A percentile compares a stretch with the other conserved stretches of the same genome.
Conservation (phyloP, 2,113 vertebrate genomes). For the Oryctolagus cuniculus region DNA sequence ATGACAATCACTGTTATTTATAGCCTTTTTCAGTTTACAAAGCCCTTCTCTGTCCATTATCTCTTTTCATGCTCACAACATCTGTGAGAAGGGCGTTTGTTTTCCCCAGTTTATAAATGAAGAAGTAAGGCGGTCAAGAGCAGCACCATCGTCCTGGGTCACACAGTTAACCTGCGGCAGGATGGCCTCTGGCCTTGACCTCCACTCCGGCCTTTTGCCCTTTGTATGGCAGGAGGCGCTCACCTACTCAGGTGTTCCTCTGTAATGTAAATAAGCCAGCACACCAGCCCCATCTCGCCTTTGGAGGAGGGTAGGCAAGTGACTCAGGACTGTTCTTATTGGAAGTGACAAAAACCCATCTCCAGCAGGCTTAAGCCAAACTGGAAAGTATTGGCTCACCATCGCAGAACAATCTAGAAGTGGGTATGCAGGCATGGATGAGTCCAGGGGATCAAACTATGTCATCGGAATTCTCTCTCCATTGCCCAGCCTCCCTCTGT, state of each 20-base stretch:
- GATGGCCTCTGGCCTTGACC: neutral
- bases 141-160: neutral
- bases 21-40: conserved; percentile 48
- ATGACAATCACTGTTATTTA: conserved; percentile 56
- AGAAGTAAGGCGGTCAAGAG: neutral
- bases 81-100: conserved; percentile 14
- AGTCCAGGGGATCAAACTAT: neutral
- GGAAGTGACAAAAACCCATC: conserved; percentile 26
- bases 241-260: neutral
- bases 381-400: neutral
- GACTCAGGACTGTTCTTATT: conserved; percentile 14
- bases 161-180: neutral
- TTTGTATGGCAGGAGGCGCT: neutral
- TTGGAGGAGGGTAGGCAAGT: neutral
- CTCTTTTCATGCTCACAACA: conserved; percentile 28
- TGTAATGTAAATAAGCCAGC: neutral
- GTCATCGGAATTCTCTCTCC: neutral
- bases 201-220: neutral
- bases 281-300: neutral
- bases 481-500: neutral
- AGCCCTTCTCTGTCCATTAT: conserved; percentile 39
- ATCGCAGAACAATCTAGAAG: neutral
- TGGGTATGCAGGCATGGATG: neutral
- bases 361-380: conserved; percentile 39
- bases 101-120: conserved; percentile 42